Conservation (phyloP, 2,113 vertebrate species). For the Hydrolagus affinis region DNA sequence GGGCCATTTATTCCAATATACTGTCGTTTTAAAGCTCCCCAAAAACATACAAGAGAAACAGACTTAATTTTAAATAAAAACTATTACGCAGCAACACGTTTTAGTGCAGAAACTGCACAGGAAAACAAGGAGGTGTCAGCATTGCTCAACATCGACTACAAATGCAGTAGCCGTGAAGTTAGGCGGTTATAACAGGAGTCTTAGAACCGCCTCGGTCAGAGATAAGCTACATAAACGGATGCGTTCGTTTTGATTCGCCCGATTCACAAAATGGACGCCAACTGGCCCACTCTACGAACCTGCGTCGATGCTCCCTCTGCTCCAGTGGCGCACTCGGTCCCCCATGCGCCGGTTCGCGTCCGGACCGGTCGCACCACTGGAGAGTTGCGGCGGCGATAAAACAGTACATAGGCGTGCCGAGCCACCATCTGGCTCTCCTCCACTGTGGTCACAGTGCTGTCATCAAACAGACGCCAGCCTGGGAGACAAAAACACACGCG, state of each 20-base stretch:
- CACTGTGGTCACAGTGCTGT: constrained; percentile 93
- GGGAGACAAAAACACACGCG: background rate
- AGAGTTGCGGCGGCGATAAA: constrained; percentile 91
- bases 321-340: constrained; percentile 58
- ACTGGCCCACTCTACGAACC: constrained; percentile 50
- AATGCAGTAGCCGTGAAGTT: background rate
- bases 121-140: background rate
- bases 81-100: too few relatives aligned
- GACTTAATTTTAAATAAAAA: too few relatives aligned
- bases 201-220: too few relatives aligned
- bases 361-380: constrained; percentile 85
- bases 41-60: too few relatives aligned
- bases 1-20: too few relatives aligned
- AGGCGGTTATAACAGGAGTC: too few relatives aligned
- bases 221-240: too few relatives aligned
- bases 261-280: background rate
- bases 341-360: constrained; percentile 50
- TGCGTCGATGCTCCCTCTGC: constrained; percentile 77
- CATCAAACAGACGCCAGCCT: constrained; percentile 96
- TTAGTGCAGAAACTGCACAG: too few relatives aligned
- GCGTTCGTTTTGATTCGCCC: too few relatives aligned
- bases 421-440: constrained; percentile 96
- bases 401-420: constrained; percentile 89
- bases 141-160: background rate
- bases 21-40: too few relatives aligned